Evolutionary conservation across 2,888 invertebrate species (phyloP).

Genomic region (Coecobrya sp.): DNA sequence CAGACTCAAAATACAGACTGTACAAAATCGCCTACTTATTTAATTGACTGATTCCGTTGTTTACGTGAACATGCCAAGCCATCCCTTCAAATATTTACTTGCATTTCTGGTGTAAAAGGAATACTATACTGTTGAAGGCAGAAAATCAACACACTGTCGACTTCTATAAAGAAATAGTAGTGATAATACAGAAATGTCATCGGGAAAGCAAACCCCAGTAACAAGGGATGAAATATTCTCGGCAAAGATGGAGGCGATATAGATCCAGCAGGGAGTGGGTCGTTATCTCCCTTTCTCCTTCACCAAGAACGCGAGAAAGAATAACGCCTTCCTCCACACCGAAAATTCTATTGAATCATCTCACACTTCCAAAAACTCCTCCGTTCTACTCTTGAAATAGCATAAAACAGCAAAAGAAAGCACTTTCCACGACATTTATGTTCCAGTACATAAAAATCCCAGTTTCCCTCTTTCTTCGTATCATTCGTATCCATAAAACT

Average conservation of each 20-base stretch:
- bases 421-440: background rate
- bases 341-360: constrained; percentile 53
- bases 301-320: constrained; percentile 37
- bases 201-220: constrained; percentile 14
- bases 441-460: background rate
- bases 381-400: background rate
- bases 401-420: background rate
- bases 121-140: too few species aligned
- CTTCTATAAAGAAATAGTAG: background rate
- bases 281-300: constrained; percentile 27
- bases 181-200: background rate
- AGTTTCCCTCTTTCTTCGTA: background rate
- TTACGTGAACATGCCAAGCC: too few species aligned
- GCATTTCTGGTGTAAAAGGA: too few species aligned
- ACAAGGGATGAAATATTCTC: constrained; percentile 55
- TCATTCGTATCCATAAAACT: background rate
- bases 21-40: too few species aligned
- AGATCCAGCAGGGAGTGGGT: constrained; percentile 55
- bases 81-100: too few species aligned
- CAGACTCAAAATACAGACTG: too few species aligned
- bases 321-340: constrained; percentile 54
- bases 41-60: too few species aligned
- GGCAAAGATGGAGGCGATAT: constrained; percentile 50
- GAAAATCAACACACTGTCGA: too few species aligned
- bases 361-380: constrained; percentile 8